Conservation (phyloP, 1,140 invertebrate genomes). For the Probaryconus sp. region DNA sequence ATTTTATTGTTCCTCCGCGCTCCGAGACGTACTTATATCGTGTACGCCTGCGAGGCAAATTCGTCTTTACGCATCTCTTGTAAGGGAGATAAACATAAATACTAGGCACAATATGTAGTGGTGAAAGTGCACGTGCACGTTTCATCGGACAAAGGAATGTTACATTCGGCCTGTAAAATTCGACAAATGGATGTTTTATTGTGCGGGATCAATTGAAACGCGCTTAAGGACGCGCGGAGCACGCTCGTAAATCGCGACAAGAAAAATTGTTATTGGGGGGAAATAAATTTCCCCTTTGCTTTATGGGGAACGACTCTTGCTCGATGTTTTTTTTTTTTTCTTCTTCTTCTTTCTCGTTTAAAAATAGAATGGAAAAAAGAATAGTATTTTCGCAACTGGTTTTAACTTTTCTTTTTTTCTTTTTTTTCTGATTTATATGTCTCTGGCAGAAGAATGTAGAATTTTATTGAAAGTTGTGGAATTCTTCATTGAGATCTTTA, state of each 20-base stretch:
- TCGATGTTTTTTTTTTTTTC: too few species aligned
- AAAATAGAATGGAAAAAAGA: too few species aligned
- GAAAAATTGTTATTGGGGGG: slow-evolving; percentile 7
- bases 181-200: slow-evolving; percentile 57
- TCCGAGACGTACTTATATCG: slow-evolving; percentile 53
- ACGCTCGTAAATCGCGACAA: slow-evolving; percentile 23
- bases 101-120: slow-evolving; percentile 53
- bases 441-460: too few species aligned
- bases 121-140: slow-evolving; percentile 58
- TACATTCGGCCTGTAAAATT: slow-evolving; percentile 47
- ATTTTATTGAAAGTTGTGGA: too few species aligned
- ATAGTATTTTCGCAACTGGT: too few species aligned
- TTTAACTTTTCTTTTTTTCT: too few species aligned
- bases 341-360: slow-evolving; percentile 7
- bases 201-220: slow-evolving; percentile 40
- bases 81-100: slow-evolving; percentile 57
- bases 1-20: slow-evolving; percentile 59
- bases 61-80: slow-evolving; percentile 60
- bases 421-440: too few species aligned
- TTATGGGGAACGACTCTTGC: slow-evolving; percentile 6
- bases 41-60: slow-evolving; percentile 54
- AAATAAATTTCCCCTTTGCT: slow-evolving; percentile 10
- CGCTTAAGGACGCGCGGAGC: slow-evolving; percentile 14
- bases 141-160: slow-evolving; percentile 58
- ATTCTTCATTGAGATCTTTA: too few species aligned